Base-by-base conservation (phyloP, 2,797 vertebrate genomes). In the Thripadectes ignobilis region DNA sequence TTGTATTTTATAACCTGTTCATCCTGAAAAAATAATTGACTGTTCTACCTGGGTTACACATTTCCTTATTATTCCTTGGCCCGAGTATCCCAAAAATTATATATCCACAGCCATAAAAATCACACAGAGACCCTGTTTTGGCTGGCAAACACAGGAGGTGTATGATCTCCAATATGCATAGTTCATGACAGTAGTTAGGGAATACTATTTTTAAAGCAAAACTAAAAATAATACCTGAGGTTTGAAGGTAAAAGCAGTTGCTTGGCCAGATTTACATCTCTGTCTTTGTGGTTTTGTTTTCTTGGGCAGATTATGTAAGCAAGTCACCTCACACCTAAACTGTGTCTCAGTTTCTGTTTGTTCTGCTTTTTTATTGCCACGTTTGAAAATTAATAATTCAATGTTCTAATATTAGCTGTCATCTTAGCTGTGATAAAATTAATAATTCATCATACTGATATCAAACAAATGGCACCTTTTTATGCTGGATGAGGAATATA, bases 301-400 rank as follows among this genome's bases (percentile, higher is more conserved):
- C 88, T 95, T 93, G 95, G 93, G 82, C 45, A 89, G 92, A 95
- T 97, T 96, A 96, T 95, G 95, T 97, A 97, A 97, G 94, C 93
- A 92, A 95, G 92, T 86, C 78, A 96, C 82, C 85, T 80, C 82
- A 79, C 93, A 96, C 65, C 65, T 96, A 96, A 97, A 97, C 96
- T 94, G 94, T 95, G 96, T 94, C 96, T 97, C 92, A 67, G 91
- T 97, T 97, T 98, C 93, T 98, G 97, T 98, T 98, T 98, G 96
- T 96, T 97, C 96, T 98, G 94, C 81, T 93, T 97, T 97, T 98
- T 97, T 98, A 98, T 97, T 97, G 96, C 85, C 96, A 96, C 93
- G 75, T 98, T 97, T 97, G 96, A 97, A 98, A 99, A 98, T 98
- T 98, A 99, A 99, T 99, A 98, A 99, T 99, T 99, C 96, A 99